phyloP scores from a whole-genome alignment of 2,797 vertebrate genomes.

The Nannoperca australis region DNA sequence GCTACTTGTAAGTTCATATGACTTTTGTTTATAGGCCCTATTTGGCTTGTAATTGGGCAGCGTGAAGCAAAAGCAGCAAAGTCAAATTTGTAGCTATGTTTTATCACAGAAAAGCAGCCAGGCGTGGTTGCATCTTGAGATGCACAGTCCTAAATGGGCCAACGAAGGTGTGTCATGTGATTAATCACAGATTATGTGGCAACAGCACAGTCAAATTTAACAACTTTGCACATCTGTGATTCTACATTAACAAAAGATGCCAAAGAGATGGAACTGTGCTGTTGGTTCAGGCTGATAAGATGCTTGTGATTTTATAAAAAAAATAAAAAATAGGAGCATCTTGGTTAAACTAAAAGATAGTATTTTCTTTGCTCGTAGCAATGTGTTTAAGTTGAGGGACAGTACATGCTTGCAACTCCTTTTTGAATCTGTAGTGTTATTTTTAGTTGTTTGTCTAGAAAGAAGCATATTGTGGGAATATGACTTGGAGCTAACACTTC shows the following conservation, averaged over 20 bases:
- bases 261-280: no score
- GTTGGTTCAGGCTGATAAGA: neutral
- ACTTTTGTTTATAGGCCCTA: constrained; percentile 49
- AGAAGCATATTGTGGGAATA: neutral
- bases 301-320: neutral
- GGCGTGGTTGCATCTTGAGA: constrained; percentile 13
- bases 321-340: neutral
- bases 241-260: neutral
- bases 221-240: neutral
- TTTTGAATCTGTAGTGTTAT: neutral
- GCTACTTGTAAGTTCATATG: constrained; percentile 51
- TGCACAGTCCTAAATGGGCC: constrained; percentile 7
- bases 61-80: constrained; percentile 25
- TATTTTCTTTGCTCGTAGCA: neutral
- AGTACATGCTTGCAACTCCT: neutral
- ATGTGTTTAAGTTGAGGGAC: neutral
- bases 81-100: neutral
- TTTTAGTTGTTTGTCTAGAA: neutral
- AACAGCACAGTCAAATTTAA: neutral
- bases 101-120: constrained; percentile 25
- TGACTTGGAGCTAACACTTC: neutral
- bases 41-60: constrained; percentile 28
- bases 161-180: constrained; percentile 1
- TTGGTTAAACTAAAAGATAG: neutral
- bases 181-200: neutral